Evolutionary conservation across 1,140 invertebrate genomes (phyloP).

Genomic region (Rhyacophila brunnea): DNA sequence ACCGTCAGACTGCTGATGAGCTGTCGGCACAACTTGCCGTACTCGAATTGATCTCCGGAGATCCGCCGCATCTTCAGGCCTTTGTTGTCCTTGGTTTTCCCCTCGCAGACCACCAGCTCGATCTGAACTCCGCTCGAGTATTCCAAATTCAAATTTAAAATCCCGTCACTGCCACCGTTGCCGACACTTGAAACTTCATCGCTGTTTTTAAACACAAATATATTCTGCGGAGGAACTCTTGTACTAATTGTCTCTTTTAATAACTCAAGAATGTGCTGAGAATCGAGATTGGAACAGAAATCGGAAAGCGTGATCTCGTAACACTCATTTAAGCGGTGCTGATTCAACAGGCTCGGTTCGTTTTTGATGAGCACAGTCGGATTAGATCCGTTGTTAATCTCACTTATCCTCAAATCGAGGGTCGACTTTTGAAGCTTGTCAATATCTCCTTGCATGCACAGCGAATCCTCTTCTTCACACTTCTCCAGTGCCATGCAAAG

Average conservation of each 20-base stretch:
- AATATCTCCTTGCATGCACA: slow-evolving; percentile 41
- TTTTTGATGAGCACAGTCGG: slow-evolving; percentile 36
- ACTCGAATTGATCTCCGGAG: slow-evolving; percentile 87
- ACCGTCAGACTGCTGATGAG: slow-evolving; percentile 85
- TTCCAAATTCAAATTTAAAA: slow-evolving; percentile 66
- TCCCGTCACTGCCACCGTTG: slow-evolving; percentile 33
- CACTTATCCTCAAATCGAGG: slow-evolving; percentile 45
- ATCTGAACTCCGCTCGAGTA: slow-evolving; percentile 86
- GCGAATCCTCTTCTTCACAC: slow-evolving; percentile 43
- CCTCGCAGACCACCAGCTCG: slow-evolving; percentile 79
- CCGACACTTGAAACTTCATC: slow-evolving; percentile 25
- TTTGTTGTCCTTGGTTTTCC: slow-evolving; percentile 71
- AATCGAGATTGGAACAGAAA: slow-evolving; percentile 74
- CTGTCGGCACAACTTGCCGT: slow-evolving; percentile 87
- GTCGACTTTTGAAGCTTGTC: slow-evolving; percentile 49
- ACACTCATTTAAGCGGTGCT: slow-evolving; percentile 51
- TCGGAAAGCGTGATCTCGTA: slow-evolving; percentile 75
- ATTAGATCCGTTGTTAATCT: slow-evolving; percentile 24
- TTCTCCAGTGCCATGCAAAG: slow-evolving; percentile 39
- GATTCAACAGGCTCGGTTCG: slow-evolving; percentile 43
- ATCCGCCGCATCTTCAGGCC: slow-evolving; percentile 88
- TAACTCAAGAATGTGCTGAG: slow-evolving; percentile 75
- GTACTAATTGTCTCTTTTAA: slow-evolving; percentile 81
- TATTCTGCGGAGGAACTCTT: slow-evolving; percentile 70
- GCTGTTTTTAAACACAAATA: slow-evolving; percentile 58